Conservation (phyloP, 2,113 vertebrate genomes). For the rat (Rattus norvegicus) region GRCr8 NC_086021.1:175622001-175622500, state of each 20-base stretch:
- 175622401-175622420: not conserved
- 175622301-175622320: not conserved
- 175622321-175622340: not conserved
- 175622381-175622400: not conserved
- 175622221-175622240: not conserved
- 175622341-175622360: not conserved
- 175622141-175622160: not conserved
- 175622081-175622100: not conserved
- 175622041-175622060: not conserved
- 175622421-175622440: not conserved
- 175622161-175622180: not conserved
- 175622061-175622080: not conserved
- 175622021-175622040: not conserved
- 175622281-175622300: not conserved
- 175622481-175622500: no score
- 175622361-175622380: not conserved
- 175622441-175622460: not conserved
- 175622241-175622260: not conserved
- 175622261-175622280: slow-evolving; percentile 20
- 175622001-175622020: not conserved
- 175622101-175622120: slow-evolving; percentile 30
- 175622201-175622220: not conserved
- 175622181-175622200: not conserved
- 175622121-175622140: not conserved
- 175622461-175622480: not conserved